Evolutionary conservation across 2,888 invertebrate species (phyloP).

Genomic region (Drosophila bunnanda): DNA sequence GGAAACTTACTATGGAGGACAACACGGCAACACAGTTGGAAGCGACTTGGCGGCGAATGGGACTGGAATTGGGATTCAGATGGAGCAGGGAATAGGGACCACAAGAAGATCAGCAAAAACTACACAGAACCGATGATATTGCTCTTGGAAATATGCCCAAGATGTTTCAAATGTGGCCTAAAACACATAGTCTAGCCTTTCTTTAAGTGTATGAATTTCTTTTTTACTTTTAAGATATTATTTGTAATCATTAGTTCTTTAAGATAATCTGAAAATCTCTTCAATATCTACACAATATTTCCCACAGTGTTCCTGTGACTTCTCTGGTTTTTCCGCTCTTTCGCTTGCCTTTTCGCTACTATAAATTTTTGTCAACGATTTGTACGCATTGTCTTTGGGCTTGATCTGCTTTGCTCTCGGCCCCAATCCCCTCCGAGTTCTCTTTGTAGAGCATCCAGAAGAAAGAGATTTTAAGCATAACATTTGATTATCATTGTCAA

Average conservation of each 20-base stretch:
- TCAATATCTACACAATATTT: neutral
- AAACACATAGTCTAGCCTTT: neutral
- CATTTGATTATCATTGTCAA: constrained; percentile 79
- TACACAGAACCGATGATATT: constrained; percentile 11
- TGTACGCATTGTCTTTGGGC: constrained; percentile 73
- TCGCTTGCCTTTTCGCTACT: constrained; percentile 61
- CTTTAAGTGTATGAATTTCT: neutral
- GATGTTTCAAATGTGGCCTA: neutral
- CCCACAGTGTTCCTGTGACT: neutral
- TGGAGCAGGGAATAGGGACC: neutral
- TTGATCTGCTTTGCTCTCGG: constrained; percentile 23
- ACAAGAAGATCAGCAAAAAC: neutral
- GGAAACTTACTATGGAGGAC: constrained; percentile 15
- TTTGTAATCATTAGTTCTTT: no score
- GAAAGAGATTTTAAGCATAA: constrained; percentile 77
- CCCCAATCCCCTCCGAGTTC: neutral
- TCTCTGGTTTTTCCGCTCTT: constrained; percentile 29
- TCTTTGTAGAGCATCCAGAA: constrained; percentile 41
- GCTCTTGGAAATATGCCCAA: no score
- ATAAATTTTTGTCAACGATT: constrained; percentile 81
- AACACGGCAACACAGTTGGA: constrained; percentile 10
- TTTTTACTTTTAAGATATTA: neutral
- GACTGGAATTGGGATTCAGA: neutral
- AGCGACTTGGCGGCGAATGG: constrained; percentile 23
- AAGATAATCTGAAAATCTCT: neutral